These are phyloP conservation scores for Lonchura striata DNA, from an alignment of 2,113 vertebrate species.

Conservation along the genomic window DNA sequence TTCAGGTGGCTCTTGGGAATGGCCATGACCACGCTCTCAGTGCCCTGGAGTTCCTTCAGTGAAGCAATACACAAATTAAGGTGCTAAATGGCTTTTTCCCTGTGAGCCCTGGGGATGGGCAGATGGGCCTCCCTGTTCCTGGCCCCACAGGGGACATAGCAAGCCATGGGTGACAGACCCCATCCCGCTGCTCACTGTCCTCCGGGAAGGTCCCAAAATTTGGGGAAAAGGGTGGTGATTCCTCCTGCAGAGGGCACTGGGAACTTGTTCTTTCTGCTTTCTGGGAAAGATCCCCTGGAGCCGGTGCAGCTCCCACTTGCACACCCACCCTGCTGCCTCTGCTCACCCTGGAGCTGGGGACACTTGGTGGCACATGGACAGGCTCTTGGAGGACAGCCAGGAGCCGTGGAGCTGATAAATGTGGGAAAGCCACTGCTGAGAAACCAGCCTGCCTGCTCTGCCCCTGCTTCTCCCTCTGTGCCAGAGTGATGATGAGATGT, in stretches of 20 bases:
- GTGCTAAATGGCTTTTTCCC: neutral
- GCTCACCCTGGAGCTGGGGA: fast-evolving
- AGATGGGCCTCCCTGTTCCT: fast-evolving
- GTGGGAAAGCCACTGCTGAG: neutral
- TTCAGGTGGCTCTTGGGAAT: neutral
- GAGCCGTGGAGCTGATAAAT: fast-evolving
- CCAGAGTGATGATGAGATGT: fast-evolving
- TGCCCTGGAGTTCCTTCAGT: neutral
- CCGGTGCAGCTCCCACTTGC: fast-evolving
- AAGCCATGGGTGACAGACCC: neutral
- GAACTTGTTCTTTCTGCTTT: slow-evolving; percentile 8
- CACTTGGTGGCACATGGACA: fast-evolving
- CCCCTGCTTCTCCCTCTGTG: neutral
- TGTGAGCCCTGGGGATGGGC: neutral
- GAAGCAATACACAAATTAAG: neutral
- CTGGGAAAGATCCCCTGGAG: neutral
- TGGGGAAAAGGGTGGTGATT: neutral
- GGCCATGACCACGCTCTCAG: fast-evolving
- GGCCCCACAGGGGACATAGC: neutral
- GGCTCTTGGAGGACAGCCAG: neutral
- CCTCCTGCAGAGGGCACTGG: slow-evolving; percentile 65
- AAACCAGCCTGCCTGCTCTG: neutral
- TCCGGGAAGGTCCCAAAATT: neutral
- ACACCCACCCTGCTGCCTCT: neutral
- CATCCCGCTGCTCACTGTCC: neutral